These are phyloP conservation scores for Heterohyrax brucei DNA, from an alignment of 2,797 vertebrate species.

Conservation along the genomic window DNA sequence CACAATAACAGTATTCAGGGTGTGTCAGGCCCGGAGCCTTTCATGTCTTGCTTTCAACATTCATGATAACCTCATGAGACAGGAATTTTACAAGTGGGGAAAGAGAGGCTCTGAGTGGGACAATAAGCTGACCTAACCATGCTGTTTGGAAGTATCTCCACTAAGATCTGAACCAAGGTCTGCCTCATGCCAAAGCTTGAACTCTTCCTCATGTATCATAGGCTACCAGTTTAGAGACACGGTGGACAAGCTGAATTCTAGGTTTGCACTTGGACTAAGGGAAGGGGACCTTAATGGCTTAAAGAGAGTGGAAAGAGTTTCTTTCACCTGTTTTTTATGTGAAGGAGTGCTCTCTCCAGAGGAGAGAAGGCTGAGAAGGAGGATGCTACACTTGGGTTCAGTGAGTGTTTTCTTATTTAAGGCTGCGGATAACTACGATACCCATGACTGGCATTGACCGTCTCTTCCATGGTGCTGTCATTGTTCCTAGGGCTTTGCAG, in stretches of 20 bases:
- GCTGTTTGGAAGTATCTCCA: too few species aligned
- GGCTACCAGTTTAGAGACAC: neutral
- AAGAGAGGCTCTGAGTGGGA: neutral
- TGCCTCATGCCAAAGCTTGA: neutral
- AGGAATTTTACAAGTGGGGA: neutral
- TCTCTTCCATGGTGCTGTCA: rapidly evolving
- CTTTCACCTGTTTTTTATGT: neutral
- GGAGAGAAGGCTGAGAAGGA: neutral
- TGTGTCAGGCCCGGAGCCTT: neutral
- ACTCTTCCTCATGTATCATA: rapidly evolving
- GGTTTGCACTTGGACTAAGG: neutral
- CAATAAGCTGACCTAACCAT: neutral
- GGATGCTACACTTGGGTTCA: neutral
- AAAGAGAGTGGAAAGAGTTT: neutral
- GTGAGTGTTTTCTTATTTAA: neutral
- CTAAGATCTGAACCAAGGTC: neutral
- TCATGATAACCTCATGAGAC: neutral
- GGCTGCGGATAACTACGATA: neutral
- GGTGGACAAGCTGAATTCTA: neutral
- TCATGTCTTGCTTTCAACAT: neutral
- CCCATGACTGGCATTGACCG: rapidly evolving
- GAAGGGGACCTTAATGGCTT: neutral
- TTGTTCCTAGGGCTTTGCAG: neutral
- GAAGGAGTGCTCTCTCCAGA: neutral
- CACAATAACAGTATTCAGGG: too few species aligned